phyloP scores from a whole-genome alignment of 2,113 vertebrate genomes.

The Elephas maximus region DNA sequence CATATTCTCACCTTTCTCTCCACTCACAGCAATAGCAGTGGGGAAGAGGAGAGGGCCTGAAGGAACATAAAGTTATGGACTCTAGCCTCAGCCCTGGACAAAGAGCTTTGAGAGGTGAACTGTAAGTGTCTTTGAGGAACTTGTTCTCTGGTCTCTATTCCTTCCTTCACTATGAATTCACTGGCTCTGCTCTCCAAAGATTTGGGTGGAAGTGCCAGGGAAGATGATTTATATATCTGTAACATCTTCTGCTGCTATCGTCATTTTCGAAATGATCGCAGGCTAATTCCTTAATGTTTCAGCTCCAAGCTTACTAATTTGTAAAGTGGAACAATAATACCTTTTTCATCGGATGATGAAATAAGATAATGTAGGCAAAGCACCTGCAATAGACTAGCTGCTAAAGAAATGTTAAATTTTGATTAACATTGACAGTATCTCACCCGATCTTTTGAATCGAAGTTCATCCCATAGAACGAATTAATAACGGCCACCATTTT shows the following conservation, averaged over 20 bases:
- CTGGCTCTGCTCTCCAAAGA: not conserved
- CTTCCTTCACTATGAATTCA: not conserved
- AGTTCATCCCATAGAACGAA: not conserved
- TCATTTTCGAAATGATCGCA: conserved; percentile 32
- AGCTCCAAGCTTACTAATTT: not conserved
- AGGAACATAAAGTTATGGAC: rapidly evolving
- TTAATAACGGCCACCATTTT: not conserved
- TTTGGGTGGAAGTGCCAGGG: not conserved
- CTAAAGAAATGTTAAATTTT: not conserved
- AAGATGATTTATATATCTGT: not conserved
- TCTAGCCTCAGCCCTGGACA: not conserved
- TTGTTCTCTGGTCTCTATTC: not conserved
- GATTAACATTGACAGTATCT: not conserved
- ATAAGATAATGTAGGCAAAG: not conserved
- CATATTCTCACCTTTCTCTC: not conserved
- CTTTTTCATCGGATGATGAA: not conserved
- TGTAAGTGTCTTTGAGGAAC: not conserved
- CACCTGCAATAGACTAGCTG: not conserved
- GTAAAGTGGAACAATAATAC: conserved; percentile 22
- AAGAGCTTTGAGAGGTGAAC: not conserved
- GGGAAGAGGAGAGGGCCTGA: not conserved
- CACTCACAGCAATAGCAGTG: too few species aligned
- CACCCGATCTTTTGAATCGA: not conserved
- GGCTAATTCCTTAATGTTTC: conserved; percentile 38
- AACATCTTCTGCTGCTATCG: not conserved